A percentile compares a stretch with the other conserved stretches of the same genome.
These are phyloP conservation scores for Aphelocoma californica DNA, from an alignment of 2,797 vertebrate species.

Conservation along the genomic window DNA sequence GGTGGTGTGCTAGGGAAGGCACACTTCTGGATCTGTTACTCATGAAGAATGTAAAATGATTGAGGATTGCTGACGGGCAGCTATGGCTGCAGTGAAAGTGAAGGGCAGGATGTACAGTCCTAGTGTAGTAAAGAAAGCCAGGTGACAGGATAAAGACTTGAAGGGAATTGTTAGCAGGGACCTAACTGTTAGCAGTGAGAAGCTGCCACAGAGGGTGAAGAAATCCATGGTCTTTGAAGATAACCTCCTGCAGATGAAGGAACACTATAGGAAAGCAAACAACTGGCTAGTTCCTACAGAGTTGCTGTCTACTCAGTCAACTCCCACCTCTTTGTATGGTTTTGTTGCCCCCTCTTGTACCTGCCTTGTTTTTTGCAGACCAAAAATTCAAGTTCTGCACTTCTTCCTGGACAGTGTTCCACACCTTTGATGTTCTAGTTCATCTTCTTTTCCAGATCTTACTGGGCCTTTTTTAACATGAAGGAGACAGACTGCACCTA, in stretches of 20 bases:
- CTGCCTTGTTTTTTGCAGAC: neutral
- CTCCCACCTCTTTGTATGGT: neutral
- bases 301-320: neutral
- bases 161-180: neutral
- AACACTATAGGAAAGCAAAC: neutral
- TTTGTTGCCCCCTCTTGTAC: neutral
- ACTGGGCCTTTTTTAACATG: neutral
- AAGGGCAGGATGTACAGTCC: neutral
- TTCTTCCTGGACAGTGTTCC: neutral
- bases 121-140: neutral
- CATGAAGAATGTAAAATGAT: neutral
- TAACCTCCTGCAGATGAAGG: neutral
- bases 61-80: neutral
- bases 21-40: neutral
- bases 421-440: neutral
- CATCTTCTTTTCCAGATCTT: neutral
- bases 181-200: neutral
- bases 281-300: neutral
- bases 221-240: neutral
- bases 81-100: neutral
- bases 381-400: neutral
- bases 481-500: neutral
- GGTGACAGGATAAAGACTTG: neutral
- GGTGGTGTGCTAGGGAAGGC: neutral
- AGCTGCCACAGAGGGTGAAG: neutral